Conservation (phyloP, 2,113 vertebrate genomes). For the Xyliphius kryptos region DNA sequence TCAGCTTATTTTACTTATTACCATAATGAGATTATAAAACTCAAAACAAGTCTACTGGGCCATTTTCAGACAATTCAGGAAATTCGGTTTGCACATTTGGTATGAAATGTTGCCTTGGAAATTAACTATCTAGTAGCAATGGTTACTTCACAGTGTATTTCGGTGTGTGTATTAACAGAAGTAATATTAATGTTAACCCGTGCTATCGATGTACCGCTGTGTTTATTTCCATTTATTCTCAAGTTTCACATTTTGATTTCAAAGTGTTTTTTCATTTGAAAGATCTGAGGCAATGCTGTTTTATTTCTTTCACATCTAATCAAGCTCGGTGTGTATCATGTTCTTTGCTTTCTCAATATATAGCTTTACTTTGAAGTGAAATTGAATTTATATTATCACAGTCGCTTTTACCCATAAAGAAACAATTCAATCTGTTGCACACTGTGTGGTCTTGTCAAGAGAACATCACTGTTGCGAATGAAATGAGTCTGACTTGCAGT, state of each 20-base stretch:
- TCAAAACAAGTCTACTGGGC: too few species aligned
- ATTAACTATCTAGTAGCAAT: too few species aligned
- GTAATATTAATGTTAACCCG: too few species aligned
- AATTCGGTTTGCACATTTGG: too few species aligned
- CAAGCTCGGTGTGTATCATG: conserved; percentile 2
- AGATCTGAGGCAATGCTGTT: conserved; percentile 1
- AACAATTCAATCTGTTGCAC: conserved; percentile 34
- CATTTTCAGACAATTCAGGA: too few species aligned
- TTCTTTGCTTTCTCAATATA: conserved; percentile 3
- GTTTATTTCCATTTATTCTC: conserved; percentile 15
- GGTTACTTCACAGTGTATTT: too few species aligned
- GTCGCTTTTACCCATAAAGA: conserved; percentile 26
- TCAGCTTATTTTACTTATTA: too few species aligned
- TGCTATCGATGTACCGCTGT: too few species aligned
- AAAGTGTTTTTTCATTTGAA: conserved; percentile 1
- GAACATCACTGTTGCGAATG: conserved; percentile 9
- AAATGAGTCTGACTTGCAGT: conserved; percentile 6
- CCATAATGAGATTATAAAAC: too few species aligned
- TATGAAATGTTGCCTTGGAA: too few species aligned
- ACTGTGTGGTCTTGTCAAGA: conserved; percentile 20
- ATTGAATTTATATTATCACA: conserved; percentile 21
- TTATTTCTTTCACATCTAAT: conserved; percentile 12
- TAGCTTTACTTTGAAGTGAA: conserved; percentile 25
- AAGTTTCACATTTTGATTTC: too few species aligned
- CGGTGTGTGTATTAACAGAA: too few species aligned